Base-by-base conservation (phyloP, 2,888 invertebrate genomes). In the Osmoderma eremita region DNA sequence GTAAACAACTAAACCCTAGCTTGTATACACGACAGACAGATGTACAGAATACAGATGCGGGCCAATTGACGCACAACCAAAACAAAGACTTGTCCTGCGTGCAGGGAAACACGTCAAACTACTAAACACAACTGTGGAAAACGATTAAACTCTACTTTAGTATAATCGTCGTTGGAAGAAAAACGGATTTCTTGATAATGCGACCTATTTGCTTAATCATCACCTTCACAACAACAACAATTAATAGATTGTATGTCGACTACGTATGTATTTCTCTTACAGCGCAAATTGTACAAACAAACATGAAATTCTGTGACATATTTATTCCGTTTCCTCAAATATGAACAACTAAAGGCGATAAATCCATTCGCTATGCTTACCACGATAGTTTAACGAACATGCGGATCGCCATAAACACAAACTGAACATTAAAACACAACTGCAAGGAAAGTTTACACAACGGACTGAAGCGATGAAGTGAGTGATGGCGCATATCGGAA, bases 401-500 rank as follows among this genome's bases (percentile, higher is more conserved):
- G 41, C 51, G 65, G 18, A 49, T 49, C 24, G 64, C 53, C 65
- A 67, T 68, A 64, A 69, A 65, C 67, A 65, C 69, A 61, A 71
- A 69, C 69, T 70, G 65, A 67, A 69, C 70, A 68, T 69, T 58
- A 69, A 72, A 73, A 70, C 70, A 70, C 70, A 70, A 69, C 70
- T 71, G 70, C 66, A 68, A 69, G 58, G 68, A 70, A 63, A 63
- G 56, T 68, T 66, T 68, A 70, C 62, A 67, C 72, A 71, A 70
- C 61, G 54, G 63, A 73, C 73, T 65, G 70, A 71, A 72, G 71
- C 70, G 63, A 69, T 71, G 69, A 72, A 69, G 67, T 65, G 70
- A 71, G 70, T 71, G 71, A 69, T 70, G 70, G 70, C 70, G 71
- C 69, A 71, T 68, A 70, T 70, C 72, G 73, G 73, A 73, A 71